phyloP scores from a whole-genome alignment of 2,113 vertebrate species.

The Etia nguti region DNA sequence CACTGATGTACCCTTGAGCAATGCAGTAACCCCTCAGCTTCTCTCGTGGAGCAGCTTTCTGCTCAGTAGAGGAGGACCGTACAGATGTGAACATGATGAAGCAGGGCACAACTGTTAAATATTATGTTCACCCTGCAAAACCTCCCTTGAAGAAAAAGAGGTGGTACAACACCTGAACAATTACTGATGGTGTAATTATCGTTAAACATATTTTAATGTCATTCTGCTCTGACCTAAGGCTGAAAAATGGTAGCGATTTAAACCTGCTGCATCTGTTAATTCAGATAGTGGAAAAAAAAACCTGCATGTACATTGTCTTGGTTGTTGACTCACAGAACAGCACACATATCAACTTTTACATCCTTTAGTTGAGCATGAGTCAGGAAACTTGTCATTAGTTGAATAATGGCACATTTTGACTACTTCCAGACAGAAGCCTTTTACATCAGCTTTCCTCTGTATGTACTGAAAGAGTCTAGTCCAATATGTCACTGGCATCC shows the following conservation, averaged over 20 bases:
- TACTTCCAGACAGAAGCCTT: not conserved
- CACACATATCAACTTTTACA: not conserved
- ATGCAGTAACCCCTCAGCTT: not conserved
- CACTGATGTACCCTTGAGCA: slow-evolving; percentile 31
- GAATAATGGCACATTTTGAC: not conserved
- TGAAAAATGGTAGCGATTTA: not conserved
- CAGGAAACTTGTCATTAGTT: not conserved
- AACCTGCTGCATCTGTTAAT: not conserved
- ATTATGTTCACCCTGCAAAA: not conserved
- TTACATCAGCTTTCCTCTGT: not conserved
- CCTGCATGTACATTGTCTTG: not conserved
- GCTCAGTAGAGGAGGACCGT: not conserved
- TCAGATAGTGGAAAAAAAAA: not conserved
- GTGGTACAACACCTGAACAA: not conserved
- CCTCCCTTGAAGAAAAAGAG: not conserved
- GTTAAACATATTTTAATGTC: not conserved
- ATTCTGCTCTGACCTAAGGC: not conserved
- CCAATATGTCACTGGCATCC: not conserved
- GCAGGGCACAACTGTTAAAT: not conserved
- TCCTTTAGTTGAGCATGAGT: not conserved
- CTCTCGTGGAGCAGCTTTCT: not conserved
- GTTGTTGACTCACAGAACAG: not conserved
- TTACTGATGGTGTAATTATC: not conserved
- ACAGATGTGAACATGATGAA: not conserved
- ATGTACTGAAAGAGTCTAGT: not conserved